phyloP scores from a whole-genome alignment of 2,797 vertebrate species.

The Myiotriccus ornatus region DNA sequence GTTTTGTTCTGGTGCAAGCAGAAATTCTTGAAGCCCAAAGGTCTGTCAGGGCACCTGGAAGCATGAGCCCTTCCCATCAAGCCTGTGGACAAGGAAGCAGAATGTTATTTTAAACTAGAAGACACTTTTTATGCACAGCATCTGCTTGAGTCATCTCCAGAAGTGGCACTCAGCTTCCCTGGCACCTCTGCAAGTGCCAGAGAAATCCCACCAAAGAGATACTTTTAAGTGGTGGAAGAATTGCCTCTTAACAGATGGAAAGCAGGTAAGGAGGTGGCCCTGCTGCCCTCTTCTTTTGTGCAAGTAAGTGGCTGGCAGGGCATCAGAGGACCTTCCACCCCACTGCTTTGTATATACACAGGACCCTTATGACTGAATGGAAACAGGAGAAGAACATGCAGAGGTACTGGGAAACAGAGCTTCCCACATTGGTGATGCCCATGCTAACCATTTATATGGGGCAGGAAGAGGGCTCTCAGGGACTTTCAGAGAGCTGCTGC shows the following conservation, averaged over 20 bases:
- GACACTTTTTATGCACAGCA: neutral
- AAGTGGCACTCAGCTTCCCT: neutral
- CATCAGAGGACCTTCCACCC: neutral
- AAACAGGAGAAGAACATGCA: neutral
- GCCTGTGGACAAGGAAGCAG: neutral
- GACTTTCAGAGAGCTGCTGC: neutral
- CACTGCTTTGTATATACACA: neutral
- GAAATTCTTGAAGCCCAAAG: neutral
- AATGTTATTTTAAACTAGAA: neutral
- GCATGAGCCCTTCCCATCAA: neutral
- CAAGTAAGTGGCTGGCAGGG: neutral
- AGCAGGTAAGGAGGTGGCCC: neutral
- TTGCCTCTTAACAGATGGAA: neutral
- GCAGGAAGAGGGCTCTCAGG: neutral
- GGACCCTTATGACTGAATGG: neutral
- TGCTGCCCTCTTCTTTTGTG: neutral
- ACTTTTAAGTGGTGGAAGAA: neutral
- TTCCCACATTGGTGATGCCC: neutral
- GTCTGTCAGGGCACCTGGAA: neutral
- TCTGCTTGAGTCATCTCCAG: neutral
- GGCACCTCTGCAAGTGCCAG: neutral
- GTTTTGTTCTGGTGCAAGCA: neutral
- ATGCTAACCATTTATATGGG: neutral
- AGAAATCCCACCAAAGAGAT: neutral
- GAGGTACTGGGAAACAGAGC: neutral